Conservation (phyloP, 23 tunicate species). For the Styela clava region DNA sequence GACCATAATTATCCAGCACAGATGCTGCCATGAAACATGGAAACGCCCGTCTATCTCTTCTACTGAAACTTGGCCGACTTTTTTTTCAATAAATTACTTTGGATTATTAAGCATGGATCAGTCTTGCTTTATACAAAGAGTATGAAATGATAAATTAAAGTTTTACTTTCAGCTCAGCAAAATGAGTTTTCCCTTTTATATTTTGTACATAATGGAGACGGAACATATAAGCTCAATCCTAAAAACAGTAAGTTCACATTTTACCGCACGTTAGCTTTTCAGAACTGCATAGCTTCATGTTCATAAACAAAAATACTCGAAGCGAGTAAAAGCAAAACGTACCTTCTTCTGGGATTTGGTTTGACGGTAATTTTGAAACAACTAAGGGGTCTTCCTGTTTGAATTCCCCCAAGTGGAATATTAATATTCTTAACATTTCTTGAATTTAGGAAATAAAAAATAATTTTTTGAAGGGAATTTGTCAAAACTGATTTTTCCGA, state of each 20-base stretch:
- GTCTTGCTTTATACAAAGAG: too few species aligned
- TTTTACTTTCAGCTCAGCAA: background rate
- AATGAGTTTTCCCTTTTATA: background rate
- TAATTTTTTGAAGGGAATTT: too few species aligned
- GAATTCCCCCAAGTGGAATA: too few species aligned
- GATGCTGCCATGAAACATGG: background rate
- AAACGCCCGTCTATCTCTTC: background rate
- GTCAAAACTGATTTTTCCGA: too few species aligned
- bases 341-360: background rate
- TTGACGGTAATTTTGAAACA: background rate
- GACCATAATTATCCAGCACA: background rate
- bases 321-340: background rate
- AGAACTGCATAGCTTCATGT: background rate
- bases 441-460: too few species aligned
- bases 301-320: background rate
- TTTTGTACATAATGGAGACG: background rate
- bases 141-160: too few species aligned
- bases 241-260: background rate
- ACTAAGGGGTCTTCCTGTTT: too few species aligned
- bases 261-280: too few species aligned
- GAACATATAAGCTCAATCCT: background rate
- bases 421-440: too few species aligned
- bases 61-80: too few species aligned
- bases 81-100: too few species aligned
- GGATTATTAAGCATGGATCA: too few species aligned